Percentiles rank a stretch among this genome's conserved stretches.
Conservation (phyloP, 2,888 invertebrate genomes). For the Erynnis tages region DNA sequence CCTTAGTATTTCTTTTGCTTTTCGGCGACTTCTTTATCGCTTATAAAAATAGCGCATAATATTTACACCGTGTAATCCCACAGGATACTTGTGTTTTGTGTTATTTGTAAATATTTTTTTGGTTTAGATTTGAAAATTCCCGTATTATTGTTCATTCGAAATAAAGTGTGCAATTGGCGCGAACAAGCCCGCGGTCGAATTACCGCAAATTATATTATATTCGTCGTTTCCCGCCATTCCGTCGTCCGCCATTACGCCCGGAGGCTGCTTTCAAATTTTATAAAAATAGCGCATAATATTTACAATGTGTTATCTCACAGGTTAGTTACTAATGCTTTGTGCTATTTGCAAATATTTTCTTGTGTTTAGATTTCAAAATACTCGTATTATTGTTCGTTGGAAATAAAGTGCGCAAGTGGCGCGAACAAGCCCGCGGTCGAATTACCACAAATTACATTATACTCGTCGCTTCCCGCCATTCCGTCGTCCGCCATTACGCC, state of each 20-base stretch:
- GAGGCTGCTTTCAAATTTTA: conserved; percentile 27
- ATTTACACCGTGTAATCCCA: no score
- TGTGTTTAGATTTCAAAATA: conserved; percentile 32
- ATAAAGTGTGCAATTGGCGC: conserved; percentile 41
- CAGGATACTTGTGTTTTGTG: no score
- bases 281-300: conserved; percentile 16
- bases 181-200: conserved; percentile 55
- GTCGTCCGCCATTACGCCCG: conserved; percentile 27
- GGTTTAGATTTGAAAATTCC: no score
- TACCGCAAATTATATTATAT: conserved; percentile 75
- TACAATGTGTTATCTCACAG: no score
- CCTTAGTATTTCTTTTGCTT: no score
- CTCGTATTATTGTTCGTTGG: conserved; percentile 30
- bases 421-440: conserved; percentile 53
- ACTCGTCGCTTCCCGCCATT: conserved; percentile 49
- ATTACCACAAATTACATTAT: conserved; percentile 74
- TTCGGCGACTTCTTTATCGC: no score
- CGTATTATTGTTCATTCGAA: conserved; percentile 29
- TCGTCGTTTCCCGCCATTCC: conserved; percentile 45
- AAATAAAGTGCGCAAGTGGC: conserved; percentile 39
- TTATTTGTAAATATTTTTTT: no score
- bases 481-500: conserved; percentile 28
- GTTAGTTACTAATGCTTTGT: no score
- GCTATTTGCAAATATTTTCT: no score
- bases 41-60: no score